phyloP scores from a whole-genome alignment of 1,140 invertebrate species.

The Drosophila ironensis region DNA sequence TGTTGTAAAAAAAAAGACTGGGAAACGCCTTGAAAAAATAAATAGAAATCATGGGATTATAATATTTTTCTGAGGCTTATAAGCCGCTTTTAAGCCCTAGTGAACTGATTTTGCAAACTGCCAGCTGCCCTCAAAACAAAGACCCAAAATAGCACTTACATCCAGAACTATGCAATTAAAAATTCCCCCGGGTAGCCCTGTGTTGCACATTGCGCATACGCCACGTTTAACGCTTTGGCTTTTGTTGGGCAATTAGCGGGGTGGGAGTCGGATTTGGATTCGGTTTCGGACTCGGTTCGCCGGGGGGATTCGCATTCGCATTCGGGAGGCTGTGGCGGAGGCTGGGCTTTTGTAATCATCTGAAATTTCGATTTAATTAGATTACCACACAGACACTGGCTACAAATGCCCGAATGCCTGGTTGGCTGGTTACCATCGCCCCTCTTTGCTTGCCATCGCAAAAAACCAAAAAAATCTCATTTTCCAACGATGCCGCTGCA shows the following conservation, averaged over 20 bases:
- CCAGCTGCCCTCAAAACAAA: constrained; percentile 18
- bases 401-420: constrained; percentile 25
- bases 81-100: too few species aligned
- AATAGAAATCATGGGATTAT: not conserved
- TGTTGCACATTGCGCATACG: constrained; percentile 57
- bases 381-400: constrained; percentile 71
- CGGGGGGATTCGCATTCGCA: too few species aligned
- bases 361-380: constrained; percentile 75
- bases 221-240: constrained; percentile 46
- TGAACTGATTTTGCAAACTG: constrained; percentile 33
- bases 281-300: not conserved
- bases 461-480: too few species aligned
- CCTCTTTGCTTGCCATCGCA: not conserved
- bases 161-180: constrained; percentile 56
- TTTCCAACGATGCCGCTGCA: constrained; percentile 21
- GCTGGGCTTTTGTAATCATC: constrained; percentile 62
- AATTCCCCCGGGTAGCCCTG: constrained; percentile 33
- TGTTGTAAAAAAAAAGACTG: constrained; percentile 21
- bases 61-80: too few species aligned
- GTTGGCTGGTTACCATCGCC: constrained; percentile 37
- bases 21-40: not conserved
- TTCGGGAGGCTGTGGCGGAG: constrained; percentile 12
- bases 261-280: not conserved
- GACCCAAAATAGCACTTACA: constrained; percentile 21
- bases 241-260: constrained; percentile 55